Conservation (phyloP, 2,888 invertebrate species). For the Polyploca ridens region DNA sequence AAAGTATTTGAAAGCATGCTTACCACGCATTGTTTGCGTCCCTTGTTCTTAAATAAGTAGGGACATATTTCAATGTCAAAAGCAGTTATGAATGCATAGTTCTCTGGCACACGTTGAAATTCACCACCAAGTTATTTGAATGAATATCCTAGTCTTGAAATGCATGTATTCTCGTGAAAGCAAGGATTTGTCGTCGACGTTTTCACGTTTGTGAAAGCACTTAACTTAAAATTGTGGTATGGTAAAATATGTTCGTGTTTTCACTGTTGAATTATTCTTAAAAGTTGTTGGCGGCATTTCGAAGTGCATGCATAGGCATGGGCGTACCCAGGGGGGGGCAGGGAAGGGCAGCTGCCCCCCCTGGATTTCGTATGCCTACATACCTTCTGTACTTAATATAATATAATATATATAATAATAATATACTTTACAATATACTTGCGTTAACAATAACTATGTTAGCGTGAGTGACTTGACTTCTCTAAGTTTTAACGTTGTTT, state of each 20-base stretch:
- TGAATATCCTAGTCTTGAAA: conserved; percentile 18
- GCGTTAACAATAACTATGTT: no score
- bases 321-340: no score
- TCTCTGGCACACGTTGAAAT: conserved; percentile 17
- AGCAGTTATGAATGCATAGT: conserved; percentile 29
- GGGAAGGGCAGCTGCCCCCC: no score
- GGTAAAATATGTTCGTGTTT: conserved; percentile 23
- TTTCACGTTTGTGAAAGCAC: conserved; percentile 32
- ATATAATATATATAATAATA: no score
- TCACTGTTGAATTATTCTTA: conserved; percentile 5
- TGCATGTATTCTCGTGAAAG: conserved; percentile 21
- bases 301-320: conserved; percentile 4
- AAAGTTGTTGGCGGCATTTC: neutral
- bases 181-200: conserved; percentile 27
- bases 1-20: neutral
- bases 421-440: no score
- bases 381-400: no score
- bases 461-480: no score
- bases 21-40: conserved; percentile 1
- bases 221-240: conserved; percentile 33
- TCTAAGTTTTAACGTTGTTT: no score
- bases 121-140: conserved; percentile 22
- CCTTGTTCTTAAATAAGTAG: conserved; percentile 13
- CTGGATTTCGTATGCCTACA: no score
- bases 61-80: conserved; percentile 27